Base-by-base conservation (phyloP, 1,140 invertebrate genomes). In the Drosophila kikkawai region DNA sequence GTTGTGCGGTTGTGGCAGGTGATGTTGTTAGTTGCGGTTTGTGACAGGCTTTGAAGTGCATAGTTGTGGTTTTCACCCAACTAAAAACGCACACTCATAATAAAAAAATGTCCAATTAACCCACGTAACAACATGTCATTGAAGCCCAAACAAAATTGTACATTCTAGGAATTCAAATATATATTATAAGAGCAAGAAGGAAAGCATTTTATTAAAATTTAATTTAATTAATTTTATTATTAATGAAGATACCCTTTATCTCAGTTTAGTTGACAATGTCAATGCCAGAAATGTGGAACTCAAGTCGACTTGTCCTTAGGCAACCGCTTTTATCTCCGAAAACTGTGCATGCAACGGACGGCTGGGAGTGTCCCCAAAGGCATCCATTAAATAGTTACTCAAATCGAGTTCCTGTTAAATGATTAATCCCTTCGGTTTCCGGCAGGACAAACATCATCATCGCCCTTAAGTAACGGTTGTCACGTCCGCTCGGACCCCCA, bases 371-470 rank as follows among this genome's bases (percentile, higher is more conserved):
- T 29, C n/a, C 41, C 64, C 6, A 6, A 4, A 15, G 58, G 64
- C 15, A 19, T 29, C n/a, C 41, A 37, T 36, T 67, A 36, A 68
- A 45, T 36, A 42, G 66, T 51, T 69, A 51, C 47, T 44, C 19
- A 67, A 51, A 69, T 69, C 36, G 66, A 55, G 39, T 36, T 70
- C 32, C 29, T 51, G 19, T 36, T 69, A 37, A 53, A 53, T 37
- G 64, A 68, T 55, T 67, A 70, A 68, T 44, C 47, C 47, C 47
- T 32, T 70, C 45, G 36, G 66, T 67, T 67, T 69, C 61, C 45
- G 36, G 37, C 29, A 29, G 11, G 29, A 8, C 61, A 69, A 66
- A 50, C 60, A 67, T 64, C 60, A 67, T 68, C 47, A 53, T 44
- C 39, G 22, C 2, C 47, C n/a, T 53, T 19, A 66, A 66, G 67